phyloP scores from a whole-genome alignment of 1,140 invertebrate genomes.

The Drosophila carrolli region DNA sequence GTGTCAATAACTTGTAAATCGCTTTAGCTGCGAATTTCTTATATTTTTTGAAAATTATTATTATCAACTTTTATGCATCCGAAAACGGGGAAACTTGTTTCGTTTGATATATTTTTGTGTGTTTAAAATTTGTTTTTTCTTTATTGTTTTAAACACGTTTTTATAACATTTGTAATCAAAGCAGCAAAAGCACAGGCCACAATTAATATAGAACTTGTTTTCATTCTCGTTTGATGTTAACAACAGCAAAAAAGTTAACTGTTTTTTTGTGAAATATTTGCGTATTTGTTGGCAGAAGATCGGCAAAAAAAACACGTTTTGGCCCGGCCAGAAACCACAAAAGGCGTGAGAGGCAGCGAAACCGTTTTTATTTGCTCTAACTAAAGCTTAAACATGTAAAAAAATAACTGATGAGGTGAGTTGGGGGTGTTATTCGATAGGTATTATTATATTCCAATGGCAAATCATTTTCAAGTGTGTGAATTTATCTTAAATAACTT shows the following conservation, averaged over 20 bases:
- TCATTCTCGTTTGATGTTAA: slow-evolving; percentile 48
- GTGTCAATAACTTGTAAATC: slow-evolving; percentile 76
- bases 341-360: slow-evolving; percentile 14
- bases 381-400: slow-evolving; percentile 32
- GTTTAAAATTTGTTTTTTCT: slow-evolving; percentile 42
- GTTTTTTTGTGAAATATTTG: slow-evolving; percentile 65
- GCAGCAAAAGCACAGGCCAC: slow-evolving; percentile 40
- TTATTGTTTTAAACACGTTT: slow-evolving; percentile 68
- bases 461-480: slow-evolving; percentile 52
- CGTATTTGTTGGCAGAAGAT: slow-evolving; percentile 42
- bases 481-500: slow-evolving; percentile 28
- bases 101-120: slow-evolving; percentile 50
- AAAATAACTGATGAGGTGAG: no score
- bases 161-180: slow-evolving; percentile 49
- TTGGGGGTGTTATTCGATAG: slow-evolving; percentile 27
- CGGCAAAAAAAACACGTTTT: slow-evolving; percentile 29
- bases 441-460: slow-evolving; percentile 12
- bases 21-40: slow-evolving; percentile 32
- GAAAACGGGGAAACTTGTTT: slow-evolving; percentile 55
- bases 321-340: slow-evolving; percentile 16
- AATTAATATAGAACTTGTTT: slow-evolving; percentile 67
- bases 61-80: slow-evolving; percentile 27
- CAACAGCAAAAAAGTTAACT: slow-evolving; percentile 56
- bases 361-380: slow-evolving; percentile 22
- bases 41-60: slow-evolving; percentile 47